Percentiles rank a stretch among this genome's conserved stretches.
phyloP scores from a whole-genome alignment of 2,888 invertebrate genomes.

The Bembecia ichneumoniformis region DNA sequence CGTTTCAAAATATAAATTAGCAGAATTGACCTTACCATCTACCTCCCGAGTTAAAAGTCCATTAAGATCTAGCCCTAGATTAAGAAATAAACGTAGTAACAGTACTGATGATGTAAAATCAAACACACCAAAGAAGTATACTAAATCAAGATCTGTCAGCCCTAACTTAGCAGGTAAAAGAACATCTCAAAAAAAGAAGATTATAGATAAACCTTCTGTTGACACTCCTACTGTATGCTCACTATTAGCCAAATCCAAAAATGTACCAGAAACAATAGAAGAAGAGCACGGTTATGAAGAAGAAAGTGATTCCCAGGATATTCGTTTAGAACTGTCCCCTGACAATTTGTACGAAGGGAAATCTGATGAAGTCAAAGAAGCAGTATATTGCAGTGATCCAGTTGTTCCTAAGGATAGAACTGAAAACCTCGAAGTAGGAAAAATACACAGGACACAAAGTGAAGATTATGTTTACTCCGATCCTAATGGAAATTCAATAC shows the following conservation, averaged over 20 bases:
- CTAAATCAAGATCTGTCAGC: slow-evolving; percentile 49
- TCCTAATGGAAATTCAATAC: slow-evolving; percentile 33
- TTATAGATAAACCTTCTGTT: slow-evolving; percentile 15
- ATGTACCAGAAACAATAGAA: slow-evolving; percentile 35
- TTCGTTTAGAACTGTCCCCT: slow-evolving; percentile 51
- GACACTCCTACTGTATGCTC: slow-evolving; percentile 21
- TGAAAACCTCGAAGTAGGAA: slow-evolving; percentile 34
- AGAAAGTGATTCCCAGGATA: slow-evolving; percentile 55
- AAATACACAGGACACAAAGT: slow-evolving; percentile 34
- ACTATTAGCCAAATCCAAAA: slow-evolving; percentile 23
- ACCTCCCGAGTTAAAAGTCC: slow-evolving; percentile 44
- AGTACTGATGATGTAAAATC: slow-evolving; percentile 43
- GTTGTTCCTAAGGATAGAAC: slow-evolving; percentile 33
- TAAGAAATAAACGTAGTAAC: slow-evolving; percentile 45
- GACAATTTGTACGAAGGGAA: slow-evolving; percentile 18
- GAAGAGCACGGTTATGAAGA: slow-evolving; percentile 36
- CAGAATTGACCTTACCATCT: slow-evolving; percentile 32
- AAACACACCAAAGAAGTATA: slow-evolving; percentile 50
- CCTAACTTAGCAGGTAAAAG: slow-evolving; percentile 39
- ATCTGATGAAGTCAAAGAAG: slow-evolving; percentile 14
- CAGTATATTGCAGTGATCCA: slow-evolving; percentile 40
- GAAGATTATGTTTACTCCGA: slow-evolving; percentile 47
- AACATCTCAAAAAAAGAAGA: slow-evolving; percentile 27
- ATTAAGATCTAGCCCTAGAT: slow-evolving; percentile 45
- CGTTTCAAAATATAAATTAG: slow-evolving; percentile 29